Evolutionary conservation across 1,140 invertebrate genomes (phyloP), one percentile per base, ranked within the genome.

Genomic region (Drosophila ananassae): DNA sequence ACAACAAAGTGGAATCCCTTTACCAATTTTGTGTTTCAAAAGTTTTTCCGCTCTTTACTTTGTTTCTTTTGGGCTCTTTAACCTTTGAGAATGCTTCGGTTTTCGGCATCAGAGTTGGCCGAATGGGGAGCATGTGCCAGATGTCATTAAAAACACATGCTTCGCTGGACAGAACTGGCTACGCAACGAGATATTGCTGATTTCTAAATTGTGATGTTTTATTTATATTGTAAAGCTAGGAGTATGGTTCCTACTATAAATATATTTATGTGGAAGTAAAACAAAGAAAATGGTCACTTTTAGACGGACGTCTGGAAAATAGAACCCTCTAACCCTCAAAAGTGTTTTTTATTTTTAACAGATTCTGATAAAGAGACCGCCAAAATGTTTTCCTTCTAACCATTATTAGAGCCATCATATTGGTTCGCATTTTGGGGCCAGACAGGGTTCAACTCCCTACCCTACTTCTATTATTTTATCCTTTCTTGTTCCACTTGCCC

Each of bases 101-200:
- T 13, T n/a, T 37, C 34, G 34, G 10, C 34, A 28, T 13, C 44
- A 58, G 30, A 59, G 41, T 59, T 69, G 34, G 66, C 25, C 44
- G 25, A 28, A 6, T 57, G n/a, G 66, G 24, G 34, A 46, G 48
- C 59, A 51, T 37, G 52, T 66, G 39, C 57, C 66, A 58, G 44
- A 34, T 78, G 60, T 83, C 80, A 78, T 83, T 83, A 83, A 83
- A 83, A 63, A 84, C 79, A 83, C 84, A 84, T 84, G 79, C 37
- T 83, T 64, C 79, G 63, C 22, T 73, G 72, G 80, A 75, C 79
- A 82, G 75, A 82, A 77, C 78, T 67, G 74, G 54, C 63, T 32
- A 9, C 41, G 39, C 13, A 55, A 37, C 46, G 28, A 21, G 10
- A 37, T 12, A 37, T 37, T 3, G 12, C 10, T 37, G 34, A 44